These are phyloP conservation scores for Iselma pallidipennis DNA, from an alignment of 2,888 invertebrate genomes.

Conservation along the genomic window DNA sequence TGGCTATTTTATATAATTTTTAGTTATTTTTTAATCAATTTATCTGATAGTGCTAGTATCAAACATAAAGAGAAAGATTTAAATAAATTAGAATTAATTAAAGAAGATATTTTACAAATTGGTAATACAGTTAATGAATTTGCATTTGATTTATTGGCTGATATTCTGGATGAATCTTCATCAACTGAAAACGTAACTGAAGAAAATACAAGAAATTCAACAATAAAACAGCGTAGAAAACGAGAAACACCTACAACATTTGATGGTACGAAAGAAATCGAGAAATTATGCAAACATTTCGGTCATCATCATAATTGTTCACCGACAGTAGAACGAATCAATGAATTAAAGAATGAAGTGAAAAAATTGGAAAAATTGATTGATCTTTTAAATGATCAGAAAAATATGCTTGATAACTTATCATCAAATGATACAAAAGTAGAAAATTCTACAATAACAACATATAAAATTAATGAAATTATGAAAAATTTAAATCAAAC, in stretches of 20 bases:
- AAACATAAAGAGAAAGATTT: not conserved
- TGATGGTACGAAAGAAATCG: not conserved
- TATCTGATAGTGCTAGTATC: not conserved
- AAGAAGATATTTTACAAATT: slow-evolving; percentile 15
- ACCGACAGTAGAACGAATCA: slow-evolving; percentile 29
- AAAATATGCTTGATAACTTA: slow-evolving; percentile 36
- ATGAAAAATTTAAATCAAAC: slow-evolving; percentile 34
- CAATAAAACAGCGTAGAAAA: not conserved
- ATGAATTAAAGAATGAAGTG: slow-evolving; percentile 45
- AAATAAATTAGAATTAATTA: slow-evolving; percentile 10
- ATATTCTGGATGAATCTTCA: slow-evolving; percentile 3
- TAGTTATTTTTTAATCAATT: not conserved
- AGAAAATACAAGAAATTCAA: not conserved
- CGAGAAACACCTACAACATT: slow-evolving; percentile 6
- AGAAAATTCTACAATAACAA: slow-evolving; percentile 29
- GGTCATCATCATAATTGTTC: slow-evolving; percentile 9
- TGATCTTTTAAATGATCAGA: slow-evolving; percentile 46
- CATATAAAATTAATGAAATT: slow-evolving; percentile 27
- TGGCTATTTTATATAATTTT: not conserved
- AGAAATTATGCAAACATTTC: slow-evolving; percentile 1
- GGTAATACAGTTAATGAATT: slow-evolving; percentile 15
- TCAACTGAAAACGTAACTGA: no score
- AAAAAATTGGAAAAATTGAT: slow-evolving; percentile 46
- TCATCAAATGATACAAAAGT: not conserved
- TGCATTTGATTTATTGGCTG: slow-evolving; percentile 14